Evolutionary conservation across 2,888 invertebrate species (phyloP).

Genomic region (Tinea pellionella): DNA sequence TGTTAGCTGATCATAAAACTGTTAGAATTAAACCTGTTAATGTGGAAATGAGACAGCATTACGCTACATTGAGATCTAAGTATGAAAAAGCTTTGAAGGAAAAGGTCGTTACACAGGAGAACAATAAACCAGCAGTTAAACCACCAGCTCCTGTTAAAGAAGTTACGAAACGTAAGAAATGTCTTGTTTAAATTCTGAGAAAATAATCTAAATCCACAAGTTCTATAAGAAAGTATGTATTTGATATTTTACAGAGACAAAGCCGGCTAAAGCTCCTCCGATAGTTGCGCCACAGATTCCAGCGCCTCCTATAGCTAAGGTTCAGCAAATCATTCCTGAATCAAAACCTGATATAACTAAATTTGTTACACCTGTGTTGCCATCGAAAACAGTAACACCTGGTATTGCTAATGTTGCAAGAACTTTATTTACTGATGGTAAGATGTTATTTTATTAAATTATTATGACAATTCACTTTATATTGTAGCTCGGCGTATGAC

Average conservation of each 20-base stretch:
- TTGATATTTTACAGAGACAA: not conserved
- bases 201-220: too few relatives aligned
- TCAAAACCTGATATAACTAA: not conserved
- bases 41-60: constrained; percentile 48
- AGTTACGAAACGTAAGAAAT: not conserved
- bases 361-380: not conserved
- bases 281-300: not conserved
- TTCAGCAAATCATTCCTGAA: not conserved
- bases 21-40: constrained; percentile 62
- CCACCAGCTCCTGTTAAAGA: not conserved
- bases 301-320: not conserved
- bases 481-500: too few relatives aligned
- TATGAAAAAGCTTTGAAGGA: constrained; percentile 45
- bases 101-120: constrained; percentile 19
- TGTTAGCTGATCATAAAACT: constrained; percentile 62
- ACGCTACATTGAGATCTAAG: constrained; percentile 40
- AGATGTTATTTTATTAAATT: constrained; percentile 20
- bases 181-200: not conserved
- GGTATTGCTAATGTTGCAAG: constrained; percentile 32
- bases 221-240: too few relatives aligned
- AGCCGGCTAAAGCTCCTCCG: not conserved
- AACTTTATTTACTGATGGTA: constrained; percentile 51
- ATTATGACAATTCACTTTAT: not conserved
- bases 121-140: not conserved
- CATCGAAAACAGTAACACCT: constrained; percentile 20